phyloP scores from a whole-genome alignment of 1,140 invertebrate genomes.

The Drosophila melanogaster region DNA sequence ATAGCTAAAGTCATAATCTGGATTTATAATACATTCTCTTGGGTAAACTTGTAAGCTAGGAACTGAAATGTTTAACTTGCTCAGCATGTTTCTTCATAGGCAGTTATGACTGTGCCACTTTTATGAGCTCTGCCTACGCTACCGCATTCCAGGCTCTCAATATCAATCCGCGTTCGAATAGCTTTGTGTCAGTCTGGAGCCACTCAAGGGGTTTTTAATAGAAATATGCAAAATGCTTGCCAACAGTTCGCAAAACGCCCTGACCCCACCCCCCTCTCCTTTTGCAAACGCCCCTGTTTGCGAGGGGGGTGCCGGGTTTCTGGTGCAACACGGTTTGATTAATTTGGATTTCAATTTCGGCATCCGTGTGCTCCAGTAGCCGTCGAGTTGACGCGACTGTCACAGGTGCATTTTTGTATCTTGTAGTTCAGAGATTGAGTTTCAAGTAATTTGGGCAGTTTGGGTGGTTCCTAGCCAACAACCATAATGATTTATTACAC shows the following conservation, averaged over 20 bases:
- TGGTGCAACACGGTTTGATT: slow-evolving; percentile 63
- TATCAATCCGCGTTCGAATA: slow-evolving; percentile 35
- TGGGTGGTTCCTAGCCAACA: slow-evolving; percentile 17
- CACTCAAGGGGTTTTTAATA: slow-evolving; percentile 41
- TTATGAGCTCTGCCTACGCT: slow-evolving; percentile 61
- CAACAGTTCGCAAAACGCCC: slow-evolving; percentile 7
- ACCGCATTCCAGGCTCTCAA: slow-evolving; percentile 61
- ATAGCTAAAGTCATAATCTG: too few species aligned
- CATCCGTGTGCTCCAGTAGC: slow-evolving; percentile 59
- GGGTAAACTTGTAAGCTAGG: too few species aligned
- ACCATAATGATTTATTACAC: slow-evolving; percentile 24
- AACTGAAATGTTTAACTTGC: too few species aligned
- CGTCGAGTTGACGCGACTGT: slow-evolving; percentile 52
- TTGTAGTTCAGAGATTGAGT: slow-evolving; percentile 42
- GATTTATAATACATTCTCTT: too few species aligned
- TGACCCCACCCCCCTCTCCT: not conserved
- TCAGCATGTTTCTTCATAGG: too few species aligned
- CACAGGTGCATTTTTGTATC: slow-evolving; percentile 55
- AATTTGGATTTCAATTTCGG: slow-evolving; percentile 79
- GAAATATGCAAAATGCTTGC: slow-evolving; percentile 71
- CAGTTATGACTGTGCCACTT: slow-evolving; percentile 2
- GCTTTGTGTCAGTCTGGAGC: slow-evolving; percentile 42
- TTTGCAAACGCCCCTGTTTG: slow-evolving; percentile 3
- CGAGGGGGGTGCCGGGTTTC: not conserved
- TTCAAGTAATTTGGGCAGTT: slow-evolving; percentile 15